Evolutionary conservation across 2,113 vertebrate genomes (phyloP).

Genomic region (Cynocephalus volans): DNA sequence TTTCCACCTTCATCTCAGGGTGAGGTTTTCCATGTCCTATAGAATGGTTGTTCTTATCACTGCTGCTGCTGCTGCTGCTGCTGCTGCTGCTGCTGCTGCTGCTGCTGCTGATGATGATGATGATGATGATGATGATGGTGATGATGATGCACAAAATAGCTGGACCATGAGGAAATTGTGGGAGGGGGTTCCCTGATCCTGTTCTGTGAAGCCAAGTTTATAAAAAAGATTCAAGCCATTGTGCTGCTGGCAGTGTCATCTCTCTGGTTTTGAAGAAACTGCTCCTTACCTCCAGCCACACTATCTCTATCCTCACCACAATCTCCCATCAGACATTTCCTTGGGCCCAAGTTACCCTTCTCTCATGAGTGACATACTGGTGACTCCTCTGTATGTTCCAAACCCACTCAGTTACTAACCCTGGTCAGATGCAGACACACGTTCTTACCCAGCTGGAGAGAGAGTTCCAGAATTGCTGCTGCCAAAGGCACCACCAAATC

Average conservation of each 20-base stretch:
- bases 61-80: slow-evolving; percentile 58
- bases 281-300: neutral
- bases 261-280: neutral
- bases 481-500: neutral
- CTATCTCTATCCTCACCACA: neutral
- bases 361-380: slow-evolving; percentile 84
- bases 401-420: slow-evolving; percentile 25
- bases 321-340: accelerated
- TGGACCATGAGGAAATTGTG: slow-evolving; percentile 85
- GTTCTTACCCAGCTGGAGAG: slow-evolving; percentile 84
- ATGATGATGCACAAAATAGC: neutral
- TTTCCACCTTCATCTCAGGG: slow-evolving; percentile 80
- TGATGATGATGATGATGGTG: too few species aligned
- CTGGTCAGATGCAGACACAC: slow-evolving; percentile 75
- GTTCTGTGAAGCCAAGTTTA: slow-evolving; percentile 52
- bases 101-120: too few species aligned
- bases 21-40: slow-evolving; percentile 80
- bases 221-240: slow-evolving; percentile 26
- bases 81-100: slow-evolving; percentile 75
- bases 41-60: slow-evolving; percentile 79
- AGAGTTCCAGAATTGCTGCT: slow-evolving; percentile 87
- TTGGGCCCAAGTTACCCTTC: slow-evolving; percentile 81
- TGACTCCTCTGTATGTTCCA: slow-evolving; percentile 77
- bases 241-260: neutral
- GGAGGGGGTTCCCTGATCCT: slow-evolving; percentile 58